Evolutionary conservation across 2,113 vertebrate species (phyloP).

Genomic region (Falcunculus frontatus): DNA sequence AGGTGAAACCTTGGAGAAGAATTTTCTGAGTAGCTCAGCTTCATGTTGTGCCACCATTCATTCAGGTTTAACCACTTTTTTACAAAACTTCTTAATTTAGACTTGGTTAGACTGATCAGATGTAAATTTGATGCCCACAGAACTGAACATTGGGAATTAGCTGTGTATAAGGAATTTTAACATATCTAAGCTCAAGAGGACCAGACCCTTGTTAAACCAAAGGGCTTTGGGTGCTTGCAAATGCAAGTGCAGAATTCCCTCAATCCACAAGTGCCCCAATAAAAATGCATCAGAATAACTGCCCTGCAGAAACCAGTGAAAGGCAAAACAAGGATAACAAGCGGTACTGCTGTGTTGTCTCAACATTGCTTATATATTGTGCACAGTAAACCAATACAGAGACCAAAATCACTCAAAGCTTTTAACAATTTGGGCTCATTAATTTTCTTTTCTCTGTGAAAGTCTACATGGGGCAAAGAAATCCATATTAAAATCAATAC

Average conservation of each 20-base stretch:
- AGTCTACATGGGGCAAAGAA: background rate
- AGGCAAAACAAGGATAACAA: background rate
- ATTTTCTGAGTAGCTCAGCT: background rate
- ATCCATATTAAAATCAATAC: constrained; percentile 6
- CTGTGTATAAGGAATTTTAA: background rate
- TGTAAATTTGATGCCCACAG: background rate
- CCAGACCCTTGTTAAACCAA: background rate
- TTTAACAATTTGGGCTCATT: background rate
- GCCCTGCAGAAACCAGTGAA: background rate
- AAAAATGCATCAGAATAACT: background rate
- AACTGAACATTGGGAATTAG: background rate
- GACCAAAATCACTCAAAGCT: background rate
- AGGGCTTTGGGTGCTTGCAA: background rate
- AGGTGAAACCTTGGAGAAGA: background rate
- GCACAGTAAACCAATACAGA: background rate
- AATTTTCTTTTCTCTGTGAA: background rate
- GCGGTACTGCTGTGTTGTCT: background rate
- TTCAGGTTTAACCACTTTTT: background rate
- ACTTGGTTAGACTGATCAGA: background rate
- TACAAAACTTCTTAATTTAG: background rate
- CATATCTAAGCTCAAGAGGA: background rate
- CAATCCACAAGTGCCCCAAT: background rate
- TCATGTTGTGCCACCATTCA: background rate
- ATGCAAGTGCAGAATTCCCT: background rate
- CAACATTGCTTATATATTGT: background rate